Conservation (phyloP, 2,888 invertebrate genomes). For the Dendrolimus houi region DNA sequence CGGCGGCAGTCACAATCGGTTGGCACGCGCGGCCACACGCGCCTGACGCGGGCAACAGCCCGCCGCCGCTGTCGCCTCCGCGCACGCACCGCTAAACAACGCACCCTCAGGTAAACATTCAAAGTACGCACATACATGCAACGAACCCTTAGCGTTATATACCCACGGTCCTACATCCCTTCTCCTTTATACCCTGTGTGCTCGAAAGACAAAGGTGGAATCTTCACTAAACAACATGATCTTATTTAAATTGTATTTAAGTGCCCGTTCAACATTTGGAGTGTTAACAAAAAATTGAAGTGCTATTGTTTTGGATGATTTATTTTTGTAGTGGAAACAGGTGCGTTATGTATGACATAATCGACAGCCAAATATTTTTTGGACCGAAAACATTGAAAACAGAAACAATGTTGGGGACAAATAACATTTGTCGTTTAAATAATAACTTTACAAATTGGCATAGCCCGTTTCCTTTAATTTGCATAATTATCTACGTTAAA, state of each 20-base stretch:
- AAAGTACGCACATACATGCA: constrained; percentile 9
- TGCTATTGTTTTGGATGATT: constrained; percentile 35
- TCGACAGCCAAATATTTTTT: constrained; percentile 12
- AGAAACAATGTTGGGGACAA: background rate
- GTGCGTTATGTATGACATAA: constrained; percentile 36
- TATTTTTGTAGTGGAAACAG: constrained; percentile 47
- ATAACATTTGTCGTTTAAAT: too few relatives aligned
- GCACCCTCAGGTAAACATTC: constrained; percentile 57
- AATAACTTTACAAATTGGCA: too few relatives aligned
- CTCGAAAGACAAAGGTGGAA: constrained; percentile 23
- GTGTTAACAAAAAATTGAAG: constrained; percentile 44
- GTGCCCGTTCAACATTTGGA: constrained; percentile 41
- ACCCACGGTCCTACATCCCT: constrained; percentile 13
- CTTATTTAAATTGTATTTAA: constrained; percentile 25
- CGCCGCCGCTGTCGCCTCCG: constrained; percentile 37
- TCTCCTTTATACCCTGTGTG: constrained; percentile 17
- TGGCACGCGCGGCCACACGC: constrained; percentile 68
- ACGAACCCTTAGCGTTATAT: constrained; percentile 10
- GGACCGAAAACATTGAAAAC: background rate
- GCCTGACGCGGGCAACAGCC: constrained; percentile 49
- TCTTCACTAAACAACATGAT: background rate
- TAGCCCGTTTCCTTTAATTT: too few relatives aligned
- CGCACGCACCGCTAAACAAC: constrained; percentile 38
- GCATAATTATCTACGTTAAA: too few relatives aligned
- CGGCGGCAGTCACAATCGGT: constrained; percentile 58